A percentile compares a stretch with the other conserved stretches of the same genome.
phyloP scores from a whole-genome alignment of 1,140 invertebrate species.

The Pachyrhynchus sulphureomaculatus region DNA sequence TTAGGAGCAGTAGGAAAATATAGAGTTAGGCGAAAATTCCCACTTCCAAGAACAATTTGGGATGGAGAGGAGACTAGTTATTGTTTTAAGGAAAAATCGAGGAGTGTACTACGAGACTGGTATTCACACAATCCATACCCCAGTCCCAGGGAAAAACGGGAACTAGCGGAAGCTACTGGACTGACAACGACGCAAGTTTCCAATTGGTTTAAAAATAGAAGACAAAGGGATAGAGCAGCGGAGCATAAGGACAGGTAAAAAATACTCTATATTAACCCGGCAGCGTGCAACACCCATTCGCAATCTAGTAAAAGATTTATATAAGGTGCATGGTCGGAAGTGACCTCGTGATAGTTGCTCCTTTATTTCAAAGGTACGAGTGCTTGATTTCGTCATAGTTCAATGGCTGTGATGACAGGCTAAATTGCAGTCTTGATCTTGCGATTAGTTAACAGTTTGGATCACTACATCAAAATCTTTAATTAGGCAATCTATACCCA shows the following conservation, averaged over 20 bases:
- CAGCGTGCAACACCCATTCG: too few relatives aligned
- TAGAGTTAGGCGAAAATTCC: constrained; percentile 95
- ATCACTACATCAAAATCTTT: too few relatives aligned
- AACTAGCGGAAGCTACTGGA: constrained; percentile 93
- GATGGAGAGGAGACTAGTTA: constrained; percentile 99
- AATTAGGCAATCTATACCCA: too few relatives aligned
- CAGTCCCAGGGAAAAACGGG: constrained; percentile 90
- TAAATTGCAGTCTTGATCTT: too few relatives aligned
- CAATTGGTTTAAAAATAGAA: constrained; percentile 98
- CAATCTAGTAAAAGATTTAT: too few relatives aligned
- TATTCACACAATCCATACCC: constrained; percentile 93
- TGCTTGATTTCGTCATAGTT: too few relatives aligned
- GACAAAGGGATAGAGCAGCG: constrained; percentile 92
- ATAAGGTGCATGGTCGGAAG: too few relatives aligned
- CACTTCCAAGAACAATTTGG: constrained; percentile 96
- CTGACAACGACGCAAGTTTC: constrained; percentile 95
- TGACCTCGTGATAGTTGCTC: too few relatives aligned
- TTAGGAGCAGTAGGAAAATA: constrained; percentile 91
- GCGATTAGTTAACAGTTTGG: too few relatives aligned
- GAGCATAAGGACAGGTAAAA: constrained; percentile 77
- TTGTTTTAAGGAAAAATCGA: constrained; percentile 96
- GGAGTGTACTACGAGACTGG: constrained; percentile 88
- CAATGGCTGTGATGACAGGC: too few relatives aligned
- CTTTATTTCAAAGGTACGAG: too few relatives aligned
- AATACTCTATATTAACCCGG: too few relatives aligned